These are phyloP conservation scores for Calameuta idolon DNA, from an alignment of 2,888 invertebrate genomes.

Conservation along the genomic window DNA sequence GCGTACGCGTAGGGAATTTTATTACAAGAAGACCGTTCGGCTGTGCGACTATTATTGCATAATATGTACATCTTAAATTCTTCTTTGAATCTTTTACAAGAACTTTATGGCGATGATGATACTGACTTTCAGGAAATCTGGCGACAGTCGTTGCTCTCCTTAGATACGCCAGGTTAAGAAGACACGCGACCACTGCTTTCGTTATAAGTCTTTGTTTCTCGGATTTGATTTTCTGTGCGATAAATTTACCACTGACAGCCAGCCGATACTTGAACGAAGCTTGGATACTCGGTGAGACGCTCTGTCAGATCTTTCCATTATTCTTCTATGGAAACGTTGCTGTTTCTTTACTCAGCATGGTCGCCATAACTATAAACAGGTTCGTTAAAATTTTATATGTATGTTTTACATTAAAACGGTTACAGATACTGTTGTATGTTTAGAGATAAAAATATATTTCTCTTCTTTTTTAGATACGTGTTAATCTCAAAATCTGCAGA, in stretches of 20 bases:
- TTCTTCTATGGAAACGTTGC: slow-evolving; percentile 92
- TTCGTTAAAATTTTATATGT: slow-evolving; percentile 62
- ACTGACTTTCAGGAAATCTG: slow-evolving; percentile 76
- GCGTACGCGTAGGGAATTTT: not conserved
- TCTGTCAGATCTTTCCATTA: slow-evolving; percentile 88
- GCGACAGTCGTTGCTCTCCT: slow-evolving; percentile 84
- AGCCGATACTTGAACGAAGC: slow-evolving; percentile 83
- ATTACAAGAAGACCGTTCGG: not conserved
- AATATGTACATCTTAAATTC: not conserved
- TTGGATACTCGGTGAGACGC: slow-evolving; percentile 82
- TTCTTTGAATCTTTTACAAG: not conserved
- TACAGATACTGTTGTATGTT: not conserved
- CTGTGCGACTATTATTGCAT: not conserved
- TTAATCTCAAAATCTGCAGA: slow-evolving; percentile 82
- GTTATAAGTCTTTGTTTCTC: slow-evolving; percentile 88
- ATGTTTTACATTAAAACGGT: not conserved
- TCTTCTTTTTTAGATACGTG: slow-evolving; percentile 75
- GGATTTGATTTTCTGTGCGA: slow-evolving; percentile 85
- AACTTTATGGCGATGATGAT: not conserved
- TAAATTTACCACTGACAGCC: slow-evolving; percentile 87
- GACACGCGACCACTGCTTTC: slow-evolving; percentile 89
- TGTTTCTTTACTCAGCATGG: slow-evolving; percentile 88
- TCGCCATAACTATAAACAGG: slow-evolving; percentile 90
- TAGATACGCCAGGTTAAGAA: slow-evolving; percentile 81
- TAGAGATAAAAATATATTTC: not conserved